phyloP scores from a whole-genome alignment of 2,888 invertebrate species.

The Agelastica alni region DNA sequence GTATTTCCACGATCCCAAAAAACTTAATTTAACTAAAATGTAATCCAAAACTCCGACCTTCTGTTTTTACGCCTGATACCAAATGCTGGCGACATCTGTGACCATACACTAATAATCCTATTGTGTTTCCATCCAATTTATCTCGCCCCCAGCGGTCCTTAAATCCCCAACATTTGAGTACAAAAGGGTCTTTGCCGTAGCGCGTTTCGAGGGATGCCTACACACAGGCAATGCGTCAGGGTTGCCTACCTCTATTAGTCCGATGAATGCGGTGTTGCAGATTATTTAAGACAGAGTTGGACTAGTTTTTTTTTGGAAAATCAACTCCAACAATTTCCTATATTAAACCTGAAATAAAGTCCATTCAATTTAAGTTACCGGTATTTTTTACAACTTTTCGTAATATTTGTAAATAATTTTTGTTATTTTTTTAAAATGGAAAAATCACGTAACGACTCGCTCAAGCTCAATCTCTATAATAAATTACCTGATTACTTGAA shows the following conservation, averaged over 20 bases:
- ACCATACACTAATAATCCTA: slow-evolving; percentile 10
- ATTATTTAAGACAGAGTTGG: background rate
- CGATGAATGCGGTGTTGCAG: background rate
- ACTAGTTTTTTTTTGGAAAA: background rate
- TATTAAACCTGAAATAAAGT: background rate
- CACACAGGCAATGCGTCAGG: background rate
- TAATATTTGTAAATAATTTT: no score
- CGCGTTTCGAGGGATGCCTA: slow-evolving; percentile 13
- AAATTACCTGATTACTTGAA: no score
- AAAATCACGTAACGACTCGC: no score
- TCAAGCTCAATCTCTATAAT: no score
- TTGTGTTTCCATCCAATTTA: slow-evolving; percentile 25
- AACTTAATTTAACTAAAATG: background rate
- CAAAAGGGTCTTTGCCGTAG: slow-evolving; percentile 14
- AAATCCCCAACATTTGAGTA: slow-evolving; percentile 14
- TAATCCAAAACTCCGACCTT: slow-evolving; percentile 8
- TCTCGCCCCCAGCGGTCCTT: slow-evolving; percentile 16
- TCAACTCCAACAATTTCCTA: background rate
- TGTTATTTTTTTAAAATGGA: no score
- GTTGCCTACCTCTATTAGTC: slow-evolving; percentile 20
- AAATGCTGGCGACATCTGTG: slow-evolving; percentile 31
- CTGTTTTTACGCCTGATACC: slow-evolving; percentile 20
- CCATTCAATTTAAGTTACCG: no score
- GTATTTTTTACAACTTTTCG: no score
- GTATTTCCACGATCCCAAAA: no score